A percentile compares a stretch with the other conserved stretches of the same genome.
Conservation (phyloP, 2,797 vertebrate species). For the Pantherophis alleghaniensis region DNA sequence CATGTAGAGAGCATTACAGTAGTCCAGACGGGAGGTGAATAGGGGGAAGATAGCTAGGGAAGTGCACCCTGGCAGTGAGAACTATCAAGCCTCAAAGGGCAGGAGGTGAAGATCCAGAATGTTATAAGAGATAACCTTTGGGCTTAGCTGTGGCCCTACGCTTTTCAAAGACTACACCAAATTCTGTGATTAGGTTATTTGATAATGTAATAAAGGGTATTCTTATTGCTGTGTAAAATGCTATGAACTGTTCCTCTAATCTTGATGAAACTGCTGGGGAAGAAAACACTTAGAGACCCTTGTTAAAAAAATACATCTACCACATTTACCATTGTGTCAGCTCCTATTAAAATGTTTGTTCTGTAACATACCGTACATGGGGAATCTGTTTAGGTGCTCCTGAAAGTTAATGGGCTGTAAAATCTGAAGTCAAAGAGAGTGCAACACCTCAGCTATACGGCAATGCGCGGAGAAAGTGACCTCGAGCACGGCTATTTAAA, state of each 20-base stretch:
- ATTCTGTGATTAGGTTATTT: not conserved
- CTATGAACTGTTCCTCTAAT: not conserved
- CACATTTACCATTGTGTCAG: not conserved
- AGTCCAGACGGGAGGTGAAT: not conserved
- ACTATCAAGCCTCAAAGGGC: not conserved
- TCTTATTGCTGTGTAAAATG: slow-evolving; percentile 5
- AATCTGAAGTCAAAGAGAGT: slow-evolving; percentile 1
- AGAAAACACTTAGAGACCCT: not conserved
- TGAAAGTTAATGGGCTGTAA: slow-evolving; percentile 7
- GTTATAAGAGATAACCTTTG: not conserved
- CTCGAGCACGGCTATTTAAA: slow-evolving; percentile 19
- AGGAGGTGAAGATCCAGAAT: not conserved
- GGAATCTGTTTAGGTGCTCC: slow-evolving; percentile 19
- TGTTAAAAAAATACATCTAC: slow-evolving; percentile 21
- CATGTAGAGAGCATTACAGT: too few species aligned
- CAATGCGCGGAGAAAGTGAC: slow-evolving; percentile 1
- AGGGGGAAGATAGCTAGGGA: not conserved
- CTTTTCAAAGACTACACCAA: not conserved
- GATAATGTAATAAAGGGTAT: not conserved
- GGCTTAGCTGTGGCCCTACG: not conserved
- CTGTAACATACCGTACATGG: not conserved
- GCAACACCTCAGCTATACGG: slow-evolving; percentile 5
- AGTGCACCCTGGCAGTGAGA: not conserved
- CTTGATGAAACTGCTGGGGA: not conserved
- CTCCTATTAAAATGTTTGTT: slow-evolving; percentile 16